Evolutionary conservation across 1,140 invertebrate species (phyloP).

Genomic region (Cotesia chilonis): DNA sequence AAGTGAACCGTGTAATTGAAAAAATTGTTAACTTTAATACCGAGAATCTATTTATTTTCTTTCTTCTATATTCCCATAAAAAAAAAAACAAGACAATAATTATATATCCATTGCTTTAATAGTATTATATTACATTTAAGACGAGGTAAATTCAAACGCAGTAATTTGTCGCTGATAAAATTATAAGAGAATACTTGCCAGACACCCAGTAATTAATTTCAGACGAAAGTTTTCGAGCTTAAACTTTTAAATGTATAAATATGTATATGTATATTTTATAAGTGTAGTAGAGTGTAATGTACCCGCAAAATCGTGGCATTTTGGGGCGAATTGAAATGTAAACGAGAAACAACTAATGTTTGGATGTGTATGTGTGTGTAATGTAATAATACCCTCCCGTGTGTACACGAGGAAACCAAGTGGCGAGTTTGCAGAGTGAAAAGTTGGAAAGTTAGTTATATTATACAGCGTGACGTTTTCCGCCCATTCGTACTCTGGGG

Average conservation of each 20-base stretch:
- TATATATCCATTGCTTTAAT: background rate
- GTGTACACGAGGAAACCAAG: constrained; percentile 21
- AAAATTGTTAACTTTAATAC: too few relatives aligned
- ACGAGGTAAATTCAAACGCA: background rate
- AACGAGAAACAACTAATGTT: constrained; percentile 29
- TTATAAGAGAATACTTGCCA: constrained; percentile 18
- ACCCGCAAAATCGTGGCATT: constrained; percentile 26
- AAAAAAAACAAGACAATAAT: constrained; percentile 10
- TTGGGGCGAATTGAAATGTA: constrained; percentile 39
- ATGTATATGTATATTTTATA: constrained; percentile 8
- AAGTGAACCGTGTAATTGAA: too few relatives aligned
- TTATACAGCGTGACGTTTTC: constrained; percentile 18
- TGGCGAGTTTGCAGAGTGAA: constrained; percentile 36
- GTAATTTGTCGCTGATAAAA: constrained; percentile 32
- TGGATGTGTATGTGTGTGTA: constrained; percentile 9
- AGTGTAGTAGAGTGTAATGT: constrained; percentile 29
- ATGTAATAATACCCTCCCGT: constrained; percentile 5
- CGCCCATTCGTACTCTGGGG: background rate
- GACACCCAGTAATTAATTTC: constrained; percentile 37
- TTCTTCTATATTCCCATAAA: background rate
- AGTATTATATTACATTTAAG: too few relatives aligned
- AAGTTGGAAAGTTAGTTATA: constrained; percentile 40
- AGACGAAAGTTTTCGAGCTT: constrained; percentile 29
- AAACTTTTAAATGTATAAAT: background rate
- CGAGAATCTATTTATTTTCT: too few relatives aligned